phyloP scores from a whole-genome alignment of 1,140 invertebrate species.

The Charaxes varanes region DNA sequence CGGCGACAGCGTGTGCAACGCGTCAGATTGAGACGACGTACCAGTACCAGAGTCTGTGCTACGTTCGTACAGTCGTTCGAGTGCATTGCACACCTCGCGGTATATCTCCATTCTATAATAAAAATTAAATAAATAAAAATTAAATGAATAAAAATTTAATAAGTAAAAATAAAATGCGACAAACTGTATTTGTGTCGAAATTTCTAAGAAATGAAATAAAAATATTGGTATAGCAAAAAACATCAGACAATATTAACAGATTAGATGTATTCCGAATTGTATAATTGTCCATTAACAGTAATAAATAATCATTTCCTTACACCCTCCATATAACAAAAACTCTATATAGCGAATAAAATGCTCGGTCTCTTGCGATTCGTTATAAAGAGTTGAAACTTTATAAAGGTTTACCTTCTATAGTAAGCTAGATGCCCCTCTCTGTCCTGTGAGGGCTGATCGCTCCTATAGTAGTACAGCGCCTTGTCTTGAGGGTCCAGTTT shows the following conservation, averaged over 20 bases:
- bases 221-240: no score
- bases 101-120: slow-evolving; percentile 87
- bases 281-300: no score
- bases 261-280: no score
- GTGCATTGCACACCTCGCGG: slow-evolving; percentile 86
- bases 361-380: no score
- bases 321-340: no score
- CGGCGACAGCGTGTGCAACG: slow-evolving; percentile 51
- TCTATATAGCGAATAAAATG: no score
- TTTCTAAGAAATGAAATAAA: no score
- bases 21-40: slow-evolving; percentile 44
- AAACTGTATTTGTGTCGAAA: no score
- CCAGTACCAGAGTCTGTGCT: slow-evolving; percentile 71
- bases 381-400: no score
- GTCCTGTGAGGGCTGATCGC: slow-evolving; percentile 85
- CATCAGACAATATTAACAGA: no score
- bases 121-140: slow-evolving; percentile 1
- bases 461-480: slow-evolving; percentile 92
- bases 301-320: no score
- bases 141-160: background rate
- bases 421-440: slow-evolving; percentile 83
- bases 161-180: no score
- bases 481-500: slow-evolving; percentile 92
- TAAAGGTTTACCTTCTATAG: slow-evolving; percentile 78
- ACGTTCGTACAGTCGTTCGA: slow-evolving; percentile 87